Conservation (phyloP, 2,888 invertebrate species). For the Drosophila setosimentum region DNA sequence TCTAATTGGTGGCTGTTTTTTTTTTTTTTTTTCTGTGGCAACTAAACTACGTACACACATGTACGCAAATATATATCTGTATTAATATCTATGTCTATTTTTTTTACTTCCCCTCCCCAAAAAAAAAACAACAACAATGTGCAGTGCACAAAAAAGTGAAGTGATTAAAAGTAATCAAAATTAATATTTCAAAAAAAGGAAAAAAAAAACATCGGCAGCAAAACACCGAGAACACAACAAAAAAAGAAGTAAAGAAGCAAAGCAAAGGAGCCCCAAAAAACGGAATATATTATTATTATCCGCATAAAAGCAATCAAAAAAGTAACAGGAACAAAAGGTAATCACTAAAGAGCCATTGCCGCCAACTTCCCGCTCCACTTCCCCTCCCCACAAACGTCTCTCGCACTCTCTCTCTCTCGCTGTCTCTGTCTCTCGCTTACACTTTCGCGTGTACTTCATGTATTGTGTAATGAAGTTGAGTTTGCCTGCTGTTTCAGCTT, state of each 20-base stretch:
- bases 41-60: slow-evolving; percentile 8
- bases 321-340: slow-evolving; percentile 66
- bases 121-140: slow-evolving; percentile 13
- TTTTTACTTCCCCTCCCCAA: not conserved
- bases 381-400: not conserved
- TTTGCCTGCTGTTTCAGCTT: slow-evolving; percentile 30
- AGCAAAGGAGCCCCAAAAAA: slow-evolving; percentile 24
- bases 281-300: slow-evolving; percentile 55
- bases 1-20: slow-evolving; percentile 11
- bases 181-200: slow-evolving; percentile 24
- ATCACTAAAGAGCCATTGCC: slow-evolving; percentile 43
- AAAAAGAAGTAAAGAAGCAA: slow-evolving; percentile 20
- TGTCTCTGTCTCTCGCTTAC: not conserved
- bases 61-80: slow-evolving; percentile 14
- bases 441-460: slow-evolving; percentile 31
- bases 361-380: slow-evolving; percentile 10
- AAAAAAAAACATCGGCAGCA: slow-evolving; percentile 7
- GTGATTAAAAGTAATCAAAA: slow-evolving; percentile 49
- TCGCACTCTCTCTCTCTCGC: not conserved
- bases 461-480: slow-evolving; percentile 82
- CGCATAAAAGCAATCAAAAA: slow-evolving; percentile 60
- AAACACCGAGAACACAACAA: slow-evolving; percentile 45
- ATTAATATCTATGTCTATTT: slow-evolving; percentile 9
- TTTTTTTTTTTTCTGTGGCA: slow-evolving; percentile 45
- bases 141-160: slow-evolving; percentile 65